Percentiles rank a stretch among this genome's conserved stretches.
Conservation (phyloP, 2,113 vertebrate genomes). For the Caretta caretta region DNA sequence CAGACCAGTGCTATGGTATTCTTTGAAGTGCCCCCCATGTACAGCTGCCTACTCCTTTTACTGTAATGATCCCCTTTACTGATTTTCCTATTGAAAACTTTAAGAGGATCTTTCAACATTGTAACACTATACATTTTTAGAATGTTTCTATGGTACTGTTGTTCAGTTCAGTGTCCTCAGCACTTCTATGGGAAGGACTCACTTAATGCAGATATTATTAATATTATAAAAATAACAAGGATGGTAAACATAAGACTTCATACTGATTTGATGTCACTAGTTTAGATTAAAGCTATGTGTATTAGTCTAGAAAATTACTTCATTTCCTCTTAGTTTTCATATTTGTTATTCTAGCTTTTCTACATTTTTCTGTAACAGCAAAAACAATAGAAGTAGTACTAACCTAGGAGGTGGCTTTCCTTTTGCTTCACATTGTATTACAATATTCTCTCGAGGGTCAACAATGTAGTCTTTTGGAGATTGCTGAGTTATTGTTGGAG, state of each 20-base stretch:
- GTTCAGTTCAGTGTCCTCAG: not conserved
- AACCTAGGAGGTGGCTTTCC: conserved; percentile 96
- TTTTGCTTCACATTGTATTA: conserved; percentile 96
- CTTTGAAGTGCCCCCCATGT: not conserved
- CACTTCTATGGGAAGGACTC: not conserved
- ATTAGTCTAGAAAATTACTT: not conserved
- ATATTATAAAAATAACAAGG: not conserved
- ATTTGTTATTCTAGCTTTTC: not conserved
- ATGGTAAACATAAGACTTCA: not conserved
- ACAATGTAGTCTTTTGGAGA: conserved; percentile 98
- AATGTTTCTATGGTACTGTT: not conserved
- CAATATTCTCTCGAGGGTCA: conserved; percentile 95
- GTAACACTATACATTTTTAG: not conserved
- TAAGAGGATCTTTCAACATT: not conserved
- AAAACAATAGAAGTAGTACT: conserved; percentile 42
- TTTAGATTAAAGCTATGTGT: not conserved
- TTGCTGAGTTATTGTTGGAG: conserved; percentile 95
- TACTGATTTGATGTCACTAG: not conserved
- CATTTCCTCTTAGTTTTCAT: not conserved
- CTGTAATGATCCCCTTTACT: not conserved
- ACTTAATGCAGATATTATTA: not conserved
- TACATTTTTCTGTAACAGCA: not conserved
- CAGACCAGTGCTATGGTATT: not conserved
- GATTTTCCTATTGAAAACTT: not conserved
- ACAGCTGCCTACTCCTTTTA: not conserved